Conservation (phyloP, 2,888 invertebrate genomes). For the Dexiosoma caninum region DNA sequence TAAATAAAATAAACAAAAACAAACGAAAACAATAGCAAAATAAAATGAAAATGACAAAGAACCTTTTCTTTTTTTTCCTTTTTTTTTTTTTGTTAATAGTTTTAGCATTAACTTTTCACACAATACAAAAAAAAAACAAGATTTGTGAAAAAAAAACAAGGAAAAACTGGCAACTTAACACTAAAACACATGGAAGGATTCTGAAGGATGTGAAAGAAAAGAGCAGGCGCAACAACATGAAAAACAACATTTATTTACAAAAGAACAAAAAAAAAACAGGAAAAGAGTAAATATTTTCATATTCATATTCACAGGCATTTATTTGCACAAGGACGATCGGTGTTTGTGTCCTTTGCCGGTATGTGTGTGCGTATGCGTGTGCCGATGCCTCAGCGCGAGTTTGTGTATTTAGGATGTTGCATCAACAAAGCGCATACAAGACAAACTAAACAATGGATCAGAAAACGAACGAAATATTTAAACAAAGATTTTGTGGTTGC, state of each 20-base stretch:
- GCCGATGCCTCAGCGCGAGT: slow-evolving; percentile 12
- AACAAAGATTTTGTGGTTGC: slow-evolving; percentile 53
- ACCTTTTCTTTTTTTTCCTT: no score
- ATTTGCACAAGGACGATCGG: neutral
- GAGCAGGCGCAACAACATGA: slow-evolving; percentile 69
- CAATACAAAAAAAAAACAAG: slow-evolving; percentile 43
- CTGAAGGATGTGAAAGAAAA: slow-evolving; percentile 30
- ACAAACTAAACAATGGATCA: slow-evolving; percentile 41
- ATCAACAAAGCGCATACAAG: slow-evolving; percentile 66
- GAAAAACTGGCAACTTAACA: slow-evolving; percentile 33
- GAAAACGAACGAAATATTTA: slow-evolving; percentile 50
- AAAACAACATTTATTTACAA: slow-evolving; percentile 51
- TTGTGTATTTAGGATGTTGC: slow-evolving; percentile 66
- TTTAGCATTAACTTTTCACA: slow-evolving; percentile 71
- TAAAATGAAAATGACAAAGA: slow-evolving; percentile 42
- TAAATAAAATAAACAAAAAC: slow-evolving; percentile 28
- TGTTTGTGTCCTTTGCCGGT: neutral
- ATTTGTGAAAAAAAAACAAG: neutral
- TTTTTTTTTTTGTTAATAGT: slow-evolving; percentile 66
- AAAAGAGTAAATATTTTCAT: slow-evolving; percentile 43
- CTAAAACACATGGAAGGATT: slow-evolving; percentile 42
- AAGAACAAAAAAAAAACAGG: slow-evolving; percentile 37
- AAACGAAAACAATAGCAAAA: slow-evolving; percentile 9
- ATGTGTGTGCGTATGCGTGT: neutral
- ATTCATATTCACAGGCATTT: neutral